Conservation (phyloP, 1,140 invertebrate genomes). For the Drosophila lacertosa region DNA sequence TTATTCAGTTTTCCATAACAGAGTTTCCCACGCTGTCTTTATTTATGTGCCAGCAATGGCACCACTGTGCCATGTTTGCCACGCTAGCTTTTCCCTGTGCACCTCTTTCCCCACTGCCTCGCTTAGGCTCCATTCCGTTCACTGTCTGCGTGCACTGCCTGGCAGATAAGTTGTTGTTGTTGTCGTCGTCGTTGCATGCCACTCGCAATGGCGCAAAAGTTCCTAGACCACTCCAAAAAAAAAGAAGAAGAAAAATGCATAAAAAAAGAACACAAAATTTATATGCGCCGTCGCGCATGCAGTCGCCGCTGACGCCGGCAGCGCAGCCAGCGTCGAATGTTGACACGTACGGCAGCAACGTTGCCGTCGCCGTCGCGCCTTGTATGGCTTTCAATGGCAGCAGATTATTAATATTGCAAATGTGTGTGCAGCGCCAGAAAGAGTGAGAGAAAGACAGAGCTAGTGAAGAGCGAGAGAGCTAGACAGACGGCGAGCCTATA, state of each 20-base stretch:
- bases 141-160: conserved; percentile 44
- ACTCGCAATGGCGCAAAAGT: conserved; percentile 78
- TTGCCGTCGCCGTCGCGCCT: conserved; percentile 57
- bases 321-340: conserved; percentile 71
- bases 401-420: conserved; percentile 81
- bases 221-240: conserved; percentile 77
- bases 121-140: neutral
- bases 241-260: conserved; percentile 18
- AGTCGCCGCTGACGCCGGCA: conserved; percentile 46
- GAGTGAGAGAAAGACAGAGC: neutral
- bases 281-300: conserved; percentile 81
- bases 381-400: conserved; percentile 81
- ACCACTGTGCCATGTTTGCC: conserved; percentile 59
- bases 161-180: conserved; percentile 58
- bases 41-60: conserved; percentile 41
- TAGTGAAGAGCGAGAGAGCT: neutral
- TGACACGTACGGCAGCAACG: conserved; percentile 62
- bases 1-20: conserved; percentile 23
- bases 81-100: conserved; percentile 1
- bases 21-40: conserved; percentile 56
- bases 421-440: conserved; percentile 22
- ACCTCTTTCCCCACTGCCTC: conserved; percentile 4
- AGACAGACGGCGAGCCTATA: conserved; percentile 52
- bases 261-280: conserved; percentile 76
- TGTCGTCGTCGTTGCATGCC: conserved; percentile 62